A percentile compares a stretch with the other conserved stretches of the same genome.
phyloP scores from a whole-genome alignment of 2,888 invertebrate species.

The Parascotia fuliginaria region DNA sequence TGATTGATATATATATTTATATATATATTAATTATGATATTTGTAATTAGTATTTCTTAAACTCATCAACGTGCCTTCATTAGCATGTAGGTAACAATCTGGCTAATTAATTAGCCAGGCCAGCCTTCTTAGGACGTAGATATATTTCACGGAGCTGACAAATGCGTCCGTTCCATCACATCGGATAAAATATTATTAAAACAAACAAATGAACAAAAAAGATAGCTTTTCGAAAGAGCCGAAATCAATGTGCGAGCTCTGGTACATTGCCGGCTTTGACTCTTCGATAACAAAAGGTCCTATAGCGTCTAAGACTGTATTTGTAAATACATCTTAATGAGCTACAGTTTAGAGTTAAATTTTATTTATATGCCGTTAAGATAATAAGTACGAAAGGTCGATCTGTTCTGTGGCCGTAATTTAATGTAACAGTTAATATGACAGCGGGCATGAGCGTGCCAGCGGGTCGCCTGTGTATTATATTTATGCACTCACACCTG shows the following conservation, averaged over 20 bases:
- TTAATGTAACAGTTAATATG: slow-evolving; percentile 86
- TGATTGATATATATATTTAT: too few species aligned
- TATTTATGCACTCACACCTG: slow-evolving; percentile 85
- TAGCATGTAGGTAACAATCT: slow-evolving; percentile 68
- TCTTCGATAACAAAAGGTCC: slow-evolving; percentile 41
- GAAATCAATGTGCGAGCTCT: slow-evolving; percentile 84
- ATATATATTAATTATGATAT: too few species aligned
- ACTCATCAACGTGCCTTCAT: slow-evolving; percentile 74
- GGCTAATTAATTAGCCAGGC: slow-evolving; percentile 78
- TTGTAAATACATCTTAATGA: slow-evolving; percentile 30
- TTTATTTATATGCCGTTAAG: slow-evolving; percentile 45
- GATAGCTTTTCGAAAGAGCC: slow-evolving; percentile 81
- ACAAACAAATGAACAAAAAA: slow-evolving; percentile 85
- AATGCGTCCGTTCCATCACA: slow-evolving; percentile 84
- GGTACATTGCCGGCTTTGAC: slow-evolving; percentile 65
- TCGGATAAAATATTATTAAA: slow-evolving; percentile 85
- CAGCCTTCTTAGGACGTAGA: slow-evolving; percentile 67
- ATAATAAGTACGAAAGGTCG: slow-evolving; percentile 74
- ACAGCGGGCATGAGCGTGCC: slow-evolving; percentile 83
- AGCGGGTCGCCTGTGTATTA: slow-evolving; percentile 82
- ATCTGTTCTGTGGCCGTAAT: slow-evolving; percentile 80
- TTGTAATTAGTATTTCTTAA: slow-evolving; percentile 23
- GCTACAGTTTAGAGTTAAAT: slow-evolving; percentile 27
- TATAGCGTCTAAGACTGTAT: slow-evolving; percentile 20
- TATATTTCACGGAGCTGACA: slow-evolving; percentile 82